phyloP scores from a whole-genome alignment of 2,113 vertebrate species.

The Sinocyclocheilus grahami region DNA sequence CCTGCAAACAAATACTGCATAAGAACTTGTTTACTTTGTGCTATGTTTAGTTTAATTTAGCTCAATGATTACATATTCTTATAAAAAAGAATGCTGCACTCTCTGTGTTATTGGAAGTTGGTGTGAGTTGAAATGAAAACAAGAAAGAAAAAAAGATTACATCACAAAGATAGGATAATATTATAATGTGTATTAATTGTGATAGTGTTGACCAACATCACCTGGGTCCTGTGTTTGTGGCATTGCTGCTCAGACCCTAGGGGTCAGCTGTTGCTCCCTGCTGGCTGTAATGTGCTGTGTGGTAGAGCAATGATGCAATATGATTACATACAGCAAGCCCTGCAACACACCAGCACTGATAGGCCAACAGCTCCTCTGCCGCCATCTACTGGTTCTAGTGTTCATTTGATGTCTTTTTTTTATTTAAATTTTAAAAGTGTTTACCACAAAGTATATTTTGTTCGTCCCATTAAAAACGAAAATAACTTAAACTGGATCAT shows the following conservation, averaged over 20 bases:
- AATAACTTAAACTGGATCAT: no score
- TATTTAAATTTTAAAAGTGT: no score
- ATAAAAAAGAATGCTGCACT: not conserved
- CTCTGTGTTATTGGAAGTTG: not conserved
- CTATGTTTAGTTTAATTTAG: not conserved
- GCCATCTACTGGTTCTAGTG: no score
- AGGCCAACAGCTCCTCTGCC: not conserved
- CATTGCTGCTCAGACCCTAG: not conserved
- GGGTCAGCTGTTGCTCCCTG: not conserved
- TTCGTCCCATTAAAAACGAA: no score
- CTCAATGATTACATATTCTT: not conserved
- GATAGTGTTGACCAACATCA: not conserved
- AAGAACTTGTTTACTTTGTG: slow-evolving; percentile 4
- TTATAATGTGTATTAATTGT: not conserved
- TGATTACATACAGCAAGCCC: slow-evolving; percentile 7
- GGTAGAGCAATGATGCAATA: slow-evolving; percentile 10
- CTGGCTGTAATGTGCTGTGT: not conserved
- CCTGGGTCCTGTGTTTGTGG: not conserved
- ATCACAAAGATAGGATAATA: not conserved
- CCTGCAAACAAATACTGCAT: not conserved
- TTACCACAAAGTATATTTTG: no score
- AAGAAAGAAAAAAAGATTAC: not conserved
- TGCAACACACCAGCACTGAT: slow-evolving; percentile 25
- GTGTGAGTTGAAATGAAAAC: not conserved
- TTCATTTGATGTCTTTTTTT: no score